Base-by-base conservation (phyloP, 2,113 vertebrate species). In the Sprattus sprattus region DNA sequence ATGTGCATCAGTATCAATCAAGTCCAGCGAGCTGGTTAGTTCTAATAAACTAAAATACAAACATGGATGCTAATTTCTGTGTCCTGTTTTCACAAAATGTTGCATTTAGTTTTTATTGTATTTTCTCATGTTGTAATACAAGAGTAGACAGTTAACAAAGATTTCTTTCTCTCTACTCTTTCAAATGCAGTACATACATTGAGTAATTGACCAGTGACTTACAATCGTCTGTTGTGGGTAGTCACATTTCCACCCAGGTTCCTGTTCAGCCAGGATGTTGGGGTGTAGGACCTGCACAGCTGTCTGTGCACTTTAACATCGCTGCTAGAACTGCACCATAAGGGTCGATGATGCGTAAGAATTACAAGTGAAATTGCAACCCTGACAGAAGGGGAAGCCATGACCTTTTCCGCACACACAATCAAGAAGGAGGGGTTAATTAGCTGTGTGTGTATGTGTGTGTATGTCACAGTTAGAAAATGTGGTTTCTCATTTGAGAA, bases 351-450 rank as follows among this genome's bases (percentile, higher is more conserved):
- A 86, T 83, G 89, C 85, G 81, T 49, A n/a, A 85, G 49, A 28
- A 86, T 32, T 44, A 7, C 67, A 9, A 44, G 46, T 67, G 81
- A 39, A 78, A 80, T 52, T 67, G 15, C 22, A 50, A 50, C 49
- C 52, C 81, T 87, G 28, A 82, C 85, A 86, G 54, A 84, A 87
- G 57, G 52, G 9, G 49, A 86, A 67, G 75, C n/a, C 46, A 8
- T 89, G 90, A 88, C 90, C 87, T 89, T 91, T 84, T 82, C 85
- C 6, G 13, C 54, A 44, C 50, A 49, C 75, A 60, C 81, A 46
- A 83, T 67, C 54, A 82, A 44, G 45, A 47, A 13, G 25, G 64
- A 78, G 82, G 80, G 15, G 10, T 5, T 49, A 75, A 81, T 57
- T 78, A 80, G 32, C 22, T 20, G 45, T 45, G 83, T 82, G 83